Base-by-base conservation (phyloP, 2,113 vertebrate species). In the Ailuropoda melanoleuca region DNA sequence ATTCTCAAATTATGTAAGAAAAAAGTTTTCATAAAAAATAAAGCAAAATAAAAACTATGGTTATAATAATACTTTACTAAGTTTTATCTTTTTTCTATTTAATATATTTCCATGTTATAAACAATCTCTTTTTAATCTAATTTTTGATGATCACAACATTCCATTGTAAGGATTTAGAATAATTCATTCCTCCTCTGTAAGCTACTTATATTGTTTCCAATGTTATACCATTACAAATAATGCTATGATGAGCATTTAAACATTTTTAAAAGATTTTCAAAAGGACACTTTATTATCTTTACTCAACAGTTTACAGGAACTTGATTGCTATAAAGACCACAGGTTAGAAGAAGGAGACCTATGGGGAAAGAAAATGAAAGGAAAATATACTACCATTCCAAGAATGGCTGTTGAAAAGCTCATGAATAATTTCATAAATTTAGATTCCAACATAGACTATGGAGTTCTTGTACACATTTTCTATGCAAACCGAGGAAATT, bases 131-230 rank as follows among this genome's bases (percentile, higher is more conserved):
- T 58, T 53, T 66, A 96, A 81, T 46, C 37, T 74, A 92, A 70
- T n/a, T 82, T 88, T 96, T 96, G 66, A 64, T 48, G 6, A 85
- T 43, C 78, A 86, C 24, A 92, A 97, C 62, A 94, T 75, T 86
- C 60, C 23, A 75, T 19, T 84, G 3, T 82, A 82, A 91, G 26
- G 58, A 95, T 84, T 96, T 37, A 86, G 43, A 92, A 95, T 74
- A 60, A 84, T 68, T 19, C n/a, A 37, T 39, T 56, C 43, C 13
- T 95, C 17, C n/a, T 62, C 19, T 62, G 23, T 75, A 88, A 68
- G 23, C 31, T 89, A 84, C 14, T 77, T 58, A 48, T 1, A 24
- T 39, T 90, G n/a, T 56, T 95, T 87, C 34, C 31, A 88, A 50
- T 80, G 93, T 78, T 80, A 53, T 58, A 74, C 10, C 19, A 58